Percentiles rank a stretch among this genome's conserved stretches.
Conservation (phyloP, 1,140 invertebrate species). For the Lordiphosa collinella region DNA sequence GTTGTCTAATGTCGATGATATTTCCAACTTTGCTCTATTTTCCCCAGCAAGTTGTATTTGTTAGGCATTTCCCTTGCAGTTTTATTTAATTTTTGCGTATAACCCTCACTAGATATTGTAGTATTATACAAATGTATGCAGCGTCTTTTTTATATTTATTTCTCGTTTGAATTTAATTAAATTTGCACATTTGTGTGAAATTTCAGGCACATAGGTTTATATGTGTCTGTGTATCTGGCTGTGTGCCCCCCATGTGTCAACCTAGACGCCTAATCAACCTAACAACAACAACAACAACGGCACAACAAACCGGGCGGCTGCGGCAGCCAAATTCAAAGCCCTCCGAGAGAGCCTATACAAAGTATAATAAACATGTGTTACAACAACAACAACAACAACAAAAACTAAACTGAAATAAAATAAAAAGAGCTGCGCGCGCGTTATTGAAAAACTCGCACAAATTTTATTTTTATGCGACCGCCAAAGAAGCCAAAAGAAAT, state of each 20-base stretch:
- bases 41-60: no score
- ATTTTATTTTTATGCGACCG: constrained; percentile 34
- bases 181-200: constrained; percentile 76
- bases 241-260: constrained; percentile 62
- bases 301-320: constrained; percentile 34
- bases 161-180: constrained; percentile 76
- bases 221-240: constrained; percentile 14
- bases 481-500: constrained; percentile 29
- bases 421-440: constrained; percentile 20
- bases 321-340: constrained; percentile 52
- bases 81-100: constrained; percentile 28
- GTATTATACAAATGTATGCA: constrained; percentile 23
- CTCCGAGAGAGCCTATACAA: constrained; percentile 21
- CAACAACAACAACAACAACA: constrained; percentile 10
- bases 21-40: no score
- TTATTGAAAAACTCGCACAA: constrained; percentile 37
- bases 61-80: no score
- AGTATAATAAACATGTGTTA: constrained; percentile 54
- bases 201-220: constrained; percentile 57
- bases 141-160: constrained; percentile 59
- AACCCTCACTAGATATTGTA: constrained; percentile 20
- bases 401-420: constrained; percentile 18
- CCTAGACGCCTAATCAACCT: constrained; percentile 68
- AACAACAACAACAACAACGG: constrained; percentile 45
- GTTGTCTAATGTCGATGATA: no score